Conservation (phyloP, 1,140 invertebrate species). For the Drosophila asahinai region DNA sequence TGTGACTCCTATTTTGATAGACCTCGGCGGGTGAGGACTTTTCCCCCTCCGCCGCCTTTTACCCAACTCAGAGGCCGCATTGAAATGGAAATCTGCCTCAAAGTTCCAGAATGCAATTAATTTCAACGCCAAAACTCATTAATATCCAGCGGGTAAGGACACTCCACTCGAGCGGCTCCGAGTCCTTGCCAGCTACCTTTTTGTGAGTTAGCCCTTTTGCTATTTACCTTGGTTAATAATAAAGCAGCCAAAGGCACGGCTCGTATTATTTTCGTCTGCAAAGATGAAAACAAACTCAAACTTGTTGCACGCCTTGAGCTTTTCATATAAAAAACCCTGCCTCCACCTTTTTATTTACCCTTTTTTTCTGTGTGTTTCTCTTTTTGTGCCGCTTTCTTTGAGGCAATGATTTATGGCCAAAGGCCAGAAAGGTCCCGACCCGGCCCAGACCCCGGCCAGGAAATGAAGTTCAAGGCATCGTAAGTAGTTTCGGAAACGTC, state of each 20-base stretch:
- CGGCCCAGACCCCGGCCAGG: slow-evolving; percentile 36
- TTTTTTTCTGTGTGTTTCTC: slow-evolving; percentile 31
- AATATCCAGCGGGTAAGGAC: slow-evolving; percentile 63
- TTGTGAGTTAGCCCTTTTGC: slow-evolving; percentile 66
- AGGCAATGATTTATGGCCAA: slow-evolving; percentile 78
- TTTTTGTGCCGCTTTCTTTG: slow-evolving; percentile 52
- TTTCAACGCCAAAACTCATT: slow-evolving; percentile 83
- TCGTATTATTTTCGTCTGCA: slow-evolving; percentile 70
- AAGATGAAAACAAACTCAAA: slow-evolving; percentile 79
- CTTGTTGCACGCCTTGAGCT: slow-evolving; percentile 71
- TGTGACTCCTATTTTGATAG: slow-evolving; percentile 58
- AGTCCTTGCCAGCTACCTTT: slow-evolving; percentile 59
- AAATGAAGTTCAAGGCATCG: slow-evolving; percentile 80
- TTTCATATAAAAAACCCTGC: slow-evolving; percentile 50
- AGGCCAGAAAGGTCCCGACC: slow-evolving; percentile 59
- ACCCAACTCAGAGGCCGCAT: slow-evolving; percentile 31
- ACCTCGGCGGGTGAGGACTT: slow-evolving; percentile 27
- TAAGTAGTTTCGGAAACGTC: slow-evolving; percentile 78
- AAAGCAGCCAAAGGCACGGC: slow-evolving; percentile 72
- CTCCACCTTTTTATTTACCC: slow-evolving; percentile 51
- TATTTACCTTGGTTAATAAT: slow-evolving; percentile 82
- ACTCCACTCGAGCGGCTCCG: slow-evolving; percentile 36
- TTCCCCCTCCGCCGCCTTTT: neutral
- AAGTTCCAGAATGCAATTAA: slow-evolving; percentile 79
- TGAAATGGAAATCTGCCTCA: slow-evolving; percentile 63